Conservation (phyloP, 2,888 invertebrate genomes). For the Xylota sylvarum region DNA sequence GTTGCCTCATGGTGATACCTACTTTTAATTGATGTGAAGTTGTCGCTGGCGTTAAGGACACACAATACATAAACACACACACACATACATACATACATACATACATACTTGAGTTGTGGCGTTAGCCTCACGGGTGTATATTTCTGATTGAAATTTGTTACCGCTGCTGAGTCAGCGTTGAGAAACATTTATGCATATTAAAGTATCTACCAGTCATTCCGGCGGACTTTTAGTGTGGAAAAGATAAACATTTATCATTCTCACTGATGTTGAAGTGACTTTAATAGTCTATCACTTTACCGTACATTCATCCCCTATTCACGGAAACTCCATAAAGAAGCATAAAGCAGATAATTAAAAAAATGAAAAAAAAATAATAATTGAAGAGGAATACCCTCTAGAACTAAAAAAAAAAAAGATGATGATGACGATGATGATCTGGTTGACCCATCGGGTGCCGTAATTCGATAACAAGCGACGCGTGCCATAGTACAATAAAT, state of each 20-base stretch:
- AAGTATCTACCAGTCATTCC: not conserved
- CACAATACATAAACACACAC: not conserved
- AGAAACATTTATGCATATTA: not conserved
- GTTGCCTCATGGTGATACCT: constrained; percentile 45
- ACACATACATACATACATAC: too few species aligned
- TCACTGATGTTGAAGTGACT: constrained; percentile 56
- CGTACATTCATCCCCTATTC: constrained; percentile 4
- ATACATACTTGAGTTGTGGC: constrained; percentile 40
- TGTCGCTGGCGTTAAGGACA: constrained; percentile 55
- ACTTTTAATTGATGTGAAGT: constrained; percentile 68
- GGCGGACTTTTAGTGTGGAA: constrained; percentile 20
- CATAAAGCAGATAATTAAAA: constrained; percentile 42
- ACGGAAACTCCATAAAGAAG: constrained; percentile 1
- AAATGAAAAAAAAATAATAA: not conserved
- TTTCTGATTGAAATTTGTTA: constrained; percentile 57
- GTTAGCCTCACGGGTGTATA: constrained; percentile 31
- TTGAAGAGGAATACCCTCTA: constrained; percentile 7
- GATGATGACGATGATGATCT: constrained; percentile 52
- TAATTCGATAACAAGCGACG: constrained; percentile 75
- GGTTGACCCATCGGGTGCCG: constrained; percentile 72
- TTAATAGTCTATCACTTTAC: constrained; percentile 19
- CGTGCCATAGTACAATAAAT: constrained; percentile 72
- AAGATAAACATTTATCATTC: constrained; percentile 68
- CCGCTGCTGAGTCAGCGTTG: constrained; percentile 3
- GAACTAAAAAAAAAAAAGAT: constrained; percentile 1